These are phyloP conservation scores for Odontesthes bonariensis DNA, from an alignment of 2,113 vertebrate genomes.

Conservation along the genomic window DNA sequence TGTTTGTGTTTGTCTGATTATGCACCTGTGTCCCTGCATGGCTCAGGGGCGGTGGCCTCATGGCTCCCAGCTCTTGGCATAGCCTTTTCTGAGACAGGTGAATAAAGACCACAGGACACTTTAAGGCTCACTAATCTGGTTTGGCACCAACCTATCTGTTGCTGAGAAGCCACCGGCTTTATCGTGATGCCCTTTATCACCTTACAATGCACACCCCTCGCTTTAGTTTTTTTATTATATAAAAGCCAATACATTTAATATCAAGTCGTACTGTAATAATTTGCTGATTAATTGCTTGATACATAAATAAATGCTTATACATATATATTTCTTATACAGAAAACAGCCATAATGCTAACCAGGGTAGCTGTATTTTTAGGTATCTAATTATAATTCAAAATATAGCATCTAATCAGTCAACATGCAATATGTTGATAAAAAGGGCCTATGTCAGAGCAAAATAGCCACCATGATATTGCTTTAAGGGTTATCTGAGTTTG, in stretches of 20 bases:
- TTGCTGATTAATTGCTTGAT: background rate
- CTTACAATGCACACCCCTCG: background rate
- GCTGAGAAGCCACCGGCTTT: slow-evolving; percentile 45
- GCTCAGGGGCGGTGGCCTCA: slow-evolving; percentile 39
- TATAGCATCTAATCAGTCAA: background rate
- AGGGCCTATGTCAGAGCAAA: no score
- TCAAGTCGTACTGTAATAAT: background rate
- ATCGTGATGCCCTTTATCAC: slow-evolving; percentile 11
- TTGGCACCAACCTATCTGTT: slow-evolving; percentile 41
- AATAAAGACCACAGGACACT: slow-evolving; percentile 46
- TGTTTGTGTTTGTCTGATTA: slow-evolving; percentile 26
- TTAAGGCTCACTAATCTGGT: slow-evolving; percentile 62
- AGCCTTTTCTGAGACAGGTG: slow-evolving; percentile 60
- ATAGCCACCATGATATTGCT: no score
- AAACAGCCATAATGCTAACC: no score
- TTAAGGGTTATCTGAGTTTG: no score
- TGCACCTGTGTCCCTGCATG: slow-evolving; percentile 58
- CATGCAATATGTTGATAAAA: no score
- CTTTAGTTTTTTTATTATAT: background rate
- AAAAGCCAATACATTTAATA: background rate
- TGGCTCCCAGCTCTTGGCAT: slow-evolving; percentile 52
- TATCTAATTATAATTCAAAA: no score
- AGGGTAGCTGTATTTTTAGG: no score
- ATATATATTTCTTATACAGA: background rate
- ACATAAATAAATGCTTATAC: background rate